Base-by-base conservation (phyloP, 2,888 invertebrate genomes). In the Esperia sulphurella region DNA sequence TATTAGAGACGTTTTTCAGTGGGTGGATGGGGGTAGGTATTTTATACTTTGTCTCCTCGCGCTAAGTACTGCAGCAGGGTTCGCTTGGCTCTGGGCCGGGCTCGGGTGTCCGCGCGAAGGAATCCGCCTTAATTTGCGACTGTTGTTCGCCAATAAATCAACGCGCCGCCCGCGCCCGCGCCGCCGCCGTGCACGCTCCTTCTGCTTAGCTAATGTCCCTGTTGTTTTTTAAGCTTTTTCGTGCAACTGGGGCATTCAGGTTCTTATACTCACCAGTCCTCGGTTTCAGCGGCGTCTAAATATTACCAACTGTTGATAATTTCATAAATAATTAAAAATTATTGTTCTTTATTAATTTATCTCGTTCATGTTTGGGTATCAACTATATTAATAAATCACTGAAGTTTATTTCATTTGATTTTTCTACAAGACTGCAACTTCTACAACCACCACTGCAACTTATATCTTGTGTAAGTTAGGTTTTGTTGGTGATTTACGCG, bases 1-100 rank as follows among this genome's bases (percentile, higher is more conserved):
- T 90, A 90, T 90, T 90, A 90, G 90, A 90, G 89, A 87, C 90
- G 89, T 90, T 90, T 90, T 90, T 88, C 90, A 89, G 90, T 87
- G 90, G 90, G 90, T 83, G 85, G 89, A 63, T 75, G 77, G 90
- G 83, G 84, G 79, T 72, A 43, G 78, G 72, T 79, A 84, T 86
- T 87, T 87, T 86, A 84, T 88, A 87, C 86, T 87, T 85, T 87
- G 88, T 88, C 88, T 88, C 85, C 81, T 77, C 77, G 75, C 71
- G 79, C 81, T 87, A 87, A 88, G 88, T 84, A 88, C 83, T 85
- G 80, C 79, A 79, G 79, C 75, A 71, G 21, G 21, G 21, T 21
- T 21, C 21, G 21, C 21, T 21, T 21, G 21, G 21, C 21, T 21
- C 21, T 21, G 35, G 35, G 10, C n/a, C 35, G 35, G 35, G 35